These are phyloP conservation scores for Dioctria rufipes DNA, from an alignment of 2,888 invertebrate genomes.

Conservation along the genomic window DNA sequence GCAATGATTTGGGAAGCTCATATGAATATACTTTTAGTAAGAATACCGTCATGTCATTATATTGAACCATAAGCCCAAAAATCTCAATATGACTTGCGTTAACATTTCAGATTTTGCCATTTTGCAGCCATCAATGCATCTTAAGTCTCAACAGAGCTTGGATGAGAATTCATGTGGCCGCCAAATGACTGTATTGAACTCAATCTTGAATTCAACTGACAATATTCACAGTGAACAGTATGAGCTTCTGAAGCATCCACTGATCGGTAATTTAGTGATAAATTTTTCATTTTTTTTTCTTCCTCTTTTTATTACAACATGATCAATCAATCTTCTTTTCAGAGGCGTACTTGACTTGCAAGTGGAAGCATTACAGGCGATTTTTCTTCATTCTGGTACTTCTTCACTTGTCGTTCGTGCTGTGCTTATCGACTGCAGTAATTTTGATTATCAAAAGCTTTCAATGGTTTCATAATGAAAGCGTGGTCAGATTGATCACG, in stretches of 20 bases:
- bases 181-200: constrained; percentile 71
- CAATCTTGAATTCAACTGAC: constrained; percentile 69
- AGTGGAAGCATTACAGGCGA: constrained; percentile 72
- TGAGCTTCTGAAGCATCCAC: constrained; percentile 71
- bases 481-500: constrained; percentile 23
- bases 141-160: constrained; percentile 60
- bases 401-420: constrained; percentile 69
- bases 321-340: constrained; percentile 58
- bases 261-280: constrained; percentile 66
- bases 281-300: neutral
- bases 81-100: no score
- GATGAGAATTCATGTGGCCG: constrained; percentile 61
- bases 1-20: constrained; percentile 59
- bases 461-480: constrained; percentile 45
- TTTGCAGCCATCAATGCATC: constrained; percentile 62
- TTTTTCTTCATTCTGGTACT: constrained; percentile 72
- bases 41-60: neutral
- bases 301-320: constrained; percentile 1
- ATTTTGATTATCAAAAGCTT: constrained; percentile 53
- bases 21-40: constrained; percentile 60
- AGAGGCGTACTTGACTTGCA: constrained; percentile 72
- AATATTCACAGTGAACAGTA: constrained; percentile 63
- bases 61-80: neutral
- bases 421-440: constrained; percentile 66
- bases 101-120: constrained; percentile 67